Evolutionary conservation across 2,888 invertebrate genomes (phyloP).

Genomic region (Drosophila subsilvestris): DNA sequence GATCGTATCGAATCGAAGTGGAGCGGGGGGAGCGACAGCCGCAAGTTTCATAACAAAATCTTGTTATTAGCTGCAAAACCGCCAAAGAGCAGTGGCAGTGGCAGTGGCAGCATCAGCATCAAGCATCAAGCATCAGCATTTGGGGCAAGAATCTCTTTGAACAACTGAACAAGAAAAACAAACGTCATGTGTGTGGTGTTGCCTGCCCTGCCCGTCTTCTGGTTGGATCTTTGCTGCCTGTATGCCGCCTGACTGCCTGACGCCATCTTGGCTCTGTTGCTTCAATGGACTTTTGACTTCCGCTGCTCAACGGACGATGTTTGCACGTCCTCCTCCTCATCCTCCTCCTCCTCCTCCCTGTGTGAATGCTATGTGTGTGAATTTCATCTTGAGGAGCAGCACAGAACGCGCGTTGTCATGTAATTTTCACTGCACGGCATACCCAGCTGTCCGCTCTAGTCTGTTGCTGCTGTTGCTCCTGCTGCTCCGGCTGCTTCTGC

Average conservation of each 20-base stretch:
- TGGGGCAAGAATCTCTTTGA: conserved; percentile 18
- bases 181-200: conserved; percentile 18
- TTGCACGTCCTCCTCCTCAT: conserved; percentile 23
- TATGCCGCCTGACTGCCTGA: not conserved
- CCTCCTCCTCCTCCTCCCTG: no score
- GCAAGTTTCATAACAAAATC: conserved; percentile 54
- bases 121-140: conserved; percentile 8
- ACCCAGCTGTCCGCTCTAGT: conserved; percentile 18
- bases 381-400: conserved; percentile 51
- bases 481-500: conserved; percentile 10
- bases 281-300: conserved; percentile 63
- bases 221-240: not conserved
- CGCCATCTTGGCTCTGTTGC: conserved; percentile 30
- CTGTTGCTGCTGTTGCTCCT: conserved; percentile 11
- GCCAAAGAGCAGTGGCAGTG: conserved; percentile 53
- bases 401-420: conserved; percentile 63
- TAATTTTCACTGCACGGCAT: conserved; percentile 57
- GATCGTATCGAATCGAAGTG: conserved; percentile 19
- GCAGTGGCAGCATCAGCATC: conserved; percentile 7
- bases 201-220: not conserved
- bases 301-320: conserved; percentile 52
- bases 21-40: conserved; percentile 18
- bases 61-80: conserved; percentile 48
- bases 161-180: conserved; percentile 29
- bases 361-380: conserved; percentile 14